Base-by-base conservation (phyloP, 2,797 vertebrate genomes). In the Sebastes trivittatus region DNA sequence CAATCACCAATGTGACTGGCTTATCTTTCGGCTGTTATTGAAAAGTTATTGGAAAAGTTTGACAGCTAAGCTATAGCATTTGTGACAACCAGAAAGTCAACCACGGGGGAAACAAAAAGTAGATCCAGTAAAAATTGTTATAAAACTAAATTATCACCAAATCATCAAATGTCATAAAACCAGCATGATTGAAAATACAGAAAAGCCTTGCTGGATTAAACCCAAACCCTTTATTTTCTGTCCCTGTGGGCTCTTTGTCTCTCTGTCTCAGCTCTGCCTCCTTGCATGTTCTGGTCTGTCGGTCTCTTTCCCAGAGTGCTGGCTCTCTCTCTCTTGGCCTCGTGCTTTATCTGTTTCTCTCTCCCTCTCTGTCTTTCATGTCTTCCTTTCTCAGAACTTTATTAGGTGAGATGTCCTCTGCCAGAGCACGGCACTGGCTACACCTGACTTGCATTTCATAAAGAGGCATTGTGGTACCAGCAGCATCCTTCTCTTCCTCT, bases 1-100 rank as follows among this genome's bases (percentile, higher is more conserved):
- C 84, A 81, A 78, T 90, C 85, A 75, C 82, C 77, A 77, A 75
- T 70, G 77, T 81, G 67, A 76, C 78, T 79, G 74, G 77, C 73
- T 91, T 90, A 88, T 93, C 91, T 77, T 59, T 87, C 52, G 60
- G 66, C 69, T 86, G 88, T 89, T 90, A 78, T 87, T 85, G 82
- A 90, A 92, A 92, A 89, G 86, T 93, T 92, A 63, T 71, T 75
- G 78, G 66, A 82, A 89, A 91, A 92, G 84, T 90, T 90, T 1
- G 18, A 63, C 54, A 38, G 69, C 54, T 68, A 38, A 83, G 79
- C 73, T 77, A n/a, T 16, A 63, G 18, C 49, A 20, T 82, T 54
- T 58, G 27, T 59, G 23, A 80, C 36, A n/a, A 30, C 10, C 9
- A 70, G 29, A 79, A 73, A 70, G 56, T 77, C 67, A 65, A 63